Evolutionary conservation across 2,113 vertebrate genomes (phyloP).

Genomic region (Toxostoma redivivum): DNA sequence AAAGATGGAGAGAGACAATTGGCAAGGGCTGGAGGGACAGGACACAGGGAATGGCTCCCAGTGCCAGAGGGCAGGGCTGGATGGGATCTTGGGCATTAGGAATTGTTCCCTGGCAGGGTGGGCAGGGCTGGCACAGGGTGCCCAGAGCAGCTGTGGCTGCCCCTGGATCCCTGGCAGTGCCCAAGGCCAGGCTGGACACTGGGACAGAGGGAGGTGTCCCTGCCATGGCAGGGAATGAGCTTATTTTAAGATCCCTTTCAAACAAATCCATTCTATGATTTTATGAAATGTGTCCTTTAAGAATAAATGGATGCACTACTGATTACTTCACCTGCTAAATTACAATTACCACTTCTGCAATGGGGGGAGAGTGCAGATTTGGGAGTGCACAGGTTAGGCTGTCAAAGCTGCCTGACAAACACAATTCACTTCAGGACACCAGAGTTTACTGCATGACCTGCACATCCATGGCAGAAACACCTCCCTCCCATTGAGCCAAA

Average conservation of each 20-base stretch:
- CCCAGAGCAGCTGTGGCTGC: neutral
- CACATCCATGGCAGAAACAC: neutral
- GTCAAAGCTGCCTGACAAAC: neutral
- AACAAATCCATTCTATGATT: neutral
- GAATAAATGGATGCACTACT: neutral
- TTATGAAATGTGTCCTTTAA: neutral
- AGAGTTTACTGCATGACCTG: neutral
- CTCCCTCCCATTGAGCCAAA: neutral
- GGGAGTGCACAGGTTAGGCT: neutral
- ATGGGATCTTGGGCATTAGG: rapidly evolving
- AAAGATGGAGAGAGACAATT: neutral
- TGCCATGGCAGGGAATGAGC: rapidly evolving
- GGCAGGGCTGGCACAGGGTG: neutral
- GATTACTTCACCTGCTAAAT: neutral
- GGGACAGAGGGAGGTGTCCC: neutral
- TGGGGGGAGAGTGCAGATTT: neutral
- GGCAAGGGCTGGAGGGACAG: neutral
- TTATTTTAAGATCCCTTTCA: neutral
- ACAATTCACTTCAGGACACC: neutral
- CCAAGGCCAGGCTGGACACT: neutral
- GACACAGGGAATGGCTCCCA: neutral
- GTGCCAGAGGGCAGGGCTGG: neutral
- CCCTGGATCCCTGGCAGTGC: neutral
- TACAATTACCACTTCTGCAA: neutral
- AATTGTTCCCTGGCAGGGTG: neutral